These are phyloP conservation scores for Drosophila austrosaltans DNA, from an alignment of 2,888 invertebrate genomes.

Conservation along the genomic window DNA sequence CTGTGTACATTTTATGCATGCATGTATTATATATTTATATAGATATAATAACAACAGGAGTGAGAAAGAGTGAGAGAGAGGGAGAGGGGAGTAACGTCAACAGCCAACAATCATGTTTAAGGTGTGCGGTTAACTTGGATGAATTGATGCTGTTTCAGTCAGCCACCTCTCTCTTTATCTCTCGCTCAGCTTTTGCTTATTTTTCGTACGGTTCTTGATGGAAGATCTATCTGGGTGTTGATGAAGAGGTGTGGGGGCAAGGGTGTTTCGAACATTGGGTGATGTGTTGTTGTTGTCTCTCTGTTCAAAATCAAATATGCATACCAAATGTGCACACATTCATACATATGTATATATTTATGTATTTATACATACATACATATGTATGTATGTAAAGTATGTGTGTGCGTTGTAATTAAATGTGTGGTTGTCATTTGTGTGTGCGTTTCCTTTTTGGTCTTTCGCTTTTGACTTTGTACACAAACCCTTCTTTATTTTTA, in stretches of 20 bases:
- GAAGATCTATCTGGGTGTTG: neutral
- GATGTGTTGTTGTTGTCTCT: slow-evolving; percentile 18
- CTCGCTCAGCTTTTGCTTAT: slow-evolving; percentile 27
- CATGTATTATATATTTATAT: neutral
- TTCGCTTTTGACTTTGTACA: slow-evolving; percentile 75
- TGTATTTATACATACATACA: slow-evolving; percentile 10
- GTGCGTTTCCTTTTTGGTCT: slow-evolving; percentile 63
- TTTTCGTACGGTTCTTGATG: slow-evolving; percentile 14
- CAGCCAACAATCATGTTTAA: slow-evolving; percentile 40
- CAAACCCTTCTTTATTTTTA: slow-evolving; percentile 61
- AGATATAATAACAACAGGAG: slow-evolving; percentile 28
- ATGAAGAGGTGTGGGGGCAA: neutral
- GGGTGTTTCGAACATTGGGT: neutral
- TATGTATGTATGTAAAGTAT: slow-evolving; percentile 24
- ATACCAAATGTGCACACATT: slow-evolving; percentile 15
- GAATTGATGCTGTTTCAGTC: slow-evolving; percentile 56
- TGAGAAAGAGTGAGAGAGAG: neutral
- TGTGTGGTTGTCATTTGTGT: slow-evolving; percentile 60
- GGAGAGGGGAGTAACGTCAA: slow-evolving; percentile 16
- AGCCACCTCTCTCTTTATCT: slow-evolving; percentile 32
- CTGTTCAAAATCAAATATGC: slow-evolving; percentile 35
- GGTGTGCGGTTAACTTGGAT: slow-evolving; percentile 50
- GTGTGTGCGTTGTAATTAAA: slow-evolving; percentile 60
- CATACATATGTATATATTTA: slow-evolving; percentile 10
- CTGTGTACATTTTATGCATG: neutral